Evolutionary conservation across 2,113 vertebrate genomes (phyloP).

Genomic region (Notarius quadriscutis): DNA sequence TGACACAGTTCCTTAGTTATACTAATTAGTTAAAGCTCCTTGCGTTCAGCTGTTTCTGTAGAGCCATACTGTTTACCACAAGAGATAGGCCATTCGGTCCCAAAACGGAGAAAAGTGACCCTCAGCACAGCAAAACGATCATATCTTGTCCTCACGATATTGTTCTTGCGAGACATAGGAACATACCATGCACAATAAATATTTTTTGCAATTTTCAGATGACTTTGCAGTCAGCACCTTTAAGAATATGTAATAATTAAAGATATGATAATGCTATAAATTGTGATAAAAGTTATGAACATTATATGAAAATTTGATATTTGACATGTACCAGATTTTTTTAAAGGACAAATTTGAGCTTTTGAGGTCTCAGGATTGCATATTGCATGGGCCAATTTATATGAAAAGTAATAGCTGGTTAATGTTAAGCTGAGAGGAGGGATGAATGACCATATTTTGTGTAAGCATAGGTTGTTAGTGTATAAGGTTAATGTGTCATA

Average conservation of each 20-base stretch:
- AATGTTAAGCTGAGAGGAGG: not conserved
- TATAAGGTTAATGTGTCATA: not conserved
- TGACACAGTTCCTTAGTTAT: no score
- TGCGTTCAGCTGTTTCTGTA: no score
- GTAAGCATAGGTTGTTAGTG: not conserved
- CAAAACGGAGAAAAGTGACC: no score
- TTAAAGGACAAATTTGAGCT: not conserved
- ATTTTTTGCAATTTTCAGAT: no score
- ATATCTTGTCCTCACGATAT: no score
- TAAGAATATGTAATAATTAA: not conserved
- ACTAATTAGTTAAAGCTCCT: no score
- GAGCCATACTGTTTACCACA: no score
- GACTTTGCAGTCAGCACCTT: not conserved
- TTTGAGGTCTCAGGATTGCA: not conserved
- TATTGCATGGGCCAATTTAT: not conserved
- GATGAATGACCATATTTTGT: not conserved
- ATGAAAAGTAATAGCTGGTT: not conserved
- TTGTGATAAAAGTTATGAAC: not conserved
- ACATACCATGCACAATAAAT: no score
- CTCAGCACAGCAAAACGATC: no score
- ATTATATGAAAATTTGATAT: not conserved
- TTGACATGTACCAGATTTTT: not conserved
- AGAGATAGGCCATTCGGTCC: no score
- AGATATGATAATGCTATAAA: not conserved
- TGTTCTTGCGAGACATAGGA: no score